phyloP scores from a whole-genome alignment of 2,113 vertebrate genomes.

The Piliocolobus tephrosceles region DNA sequence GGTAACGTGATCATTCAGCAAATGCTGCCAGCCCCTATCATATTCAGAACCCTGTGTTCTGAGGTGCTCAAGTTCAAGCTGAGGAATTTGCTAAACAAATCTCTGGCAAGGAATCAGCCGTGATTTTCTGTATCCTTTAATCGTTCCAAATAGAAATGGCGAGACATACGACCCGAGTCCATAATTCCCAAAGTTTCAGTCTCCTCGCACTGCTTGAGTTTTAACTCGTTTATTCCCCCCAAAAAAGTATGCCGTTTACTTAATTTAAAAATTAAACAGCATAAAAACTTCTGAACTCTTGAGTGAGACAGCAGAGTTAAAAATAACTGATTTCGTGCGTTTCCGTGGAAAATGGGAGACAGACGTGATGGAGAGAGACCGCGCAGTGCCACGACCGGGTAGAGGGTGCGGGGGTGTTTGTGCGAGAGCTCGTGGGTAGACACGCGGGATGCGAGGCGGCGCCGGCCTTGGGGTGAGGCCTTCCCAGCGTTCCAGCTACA shows the following conservation, averaged over 20 bases:
- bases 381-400: no score
- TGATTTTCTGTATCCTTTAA: neutral
- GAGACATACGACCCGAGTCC: neutral
- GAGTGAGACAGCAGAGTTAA: neutral
- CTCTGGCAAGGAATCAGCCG: neutral
- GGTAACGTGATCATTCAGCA: neutral
- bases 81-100: conserved; percentile 65
- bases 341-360: neutral
- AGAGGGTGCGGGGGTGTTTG: neutral
- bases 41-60: conserved; percentile 69
- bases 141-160: neutral
- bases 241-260: neutral
- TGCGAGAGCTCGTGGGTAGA: accelerated
- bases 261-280: neutral
- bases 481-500: neutral
- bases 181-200: neutral
- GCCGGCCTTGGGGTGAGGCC: accelerated
- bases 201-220: neutral
- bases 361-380: neutral
- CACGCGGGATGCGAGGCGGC: accelerated
- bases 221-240: neutral
- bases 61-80: conserved; percentile 47
- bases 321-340: neutral
- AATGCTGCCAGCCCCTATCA: conserved; percentile 50
- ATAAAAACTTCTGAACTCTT: neutral